Evolutionary conservation across 2,888 invertebrate genomes (phyloP).

Genomic region (Marasmarcha lunaedactyla): DNA sequence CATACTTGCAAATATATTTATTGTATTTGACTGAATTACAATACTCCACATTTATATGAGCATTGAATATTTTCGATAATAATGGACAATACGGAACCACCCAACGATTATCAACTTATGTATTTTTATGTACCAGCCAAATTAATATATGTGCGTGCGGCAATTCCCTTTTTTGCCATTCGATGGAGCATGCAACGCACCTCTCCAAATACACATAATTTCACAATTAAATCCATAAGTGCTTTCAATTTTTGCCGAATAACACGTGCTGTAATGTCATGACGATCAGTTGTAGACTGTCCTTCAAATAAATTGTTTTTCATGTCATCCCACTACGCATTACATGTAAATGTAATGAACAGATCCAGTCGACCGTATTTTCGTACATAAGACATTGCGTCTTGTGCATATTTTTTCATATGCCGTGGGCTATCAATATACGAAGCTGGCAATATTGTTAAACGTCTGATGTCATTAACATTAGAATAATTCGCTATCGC

Average conservation of each 20-base stretch:
- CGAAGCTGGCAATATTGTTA: not conserved
- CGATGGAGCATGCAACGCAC: too few relatives aligned
- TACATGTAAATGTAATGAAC: slow-evolving; percentile 6
- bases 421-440: slow-evolving; percentile 17
- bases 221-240: slow-evolving; percentile 9
- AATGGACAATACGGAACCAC: too few relatives aligned
- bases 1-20: too few relatives aligned
- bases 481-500: not conserved
- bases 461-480: not conserved
- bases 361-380: not conserved
- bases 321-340: slow-evolving; percentile 13
- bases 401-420: slow-evolving; percentile 19
- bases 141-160: too few relatives aligned
- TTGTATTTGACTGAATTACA: too few relatives aligned
- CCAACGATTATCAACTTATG: too few relatives aligned
- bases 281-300: slow-evolving; percentile 10
- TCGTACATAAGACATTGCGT: slow-evolving; percentile 1
- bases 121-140: too few relatives aligned
- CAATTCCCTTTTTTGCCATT: too few relatives aligned
- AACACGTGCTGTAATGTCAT: slow-evolving; percentile 13
- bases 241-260: slow-evolving; percentile 13
- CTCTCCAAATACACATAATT: slow-evolving; percentile 1
- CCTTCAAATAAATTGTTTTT: slow-evolving; percentile 4
- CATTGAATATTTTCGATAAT: too few relatives aligned
- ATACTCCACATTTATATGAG: too few relatives aligned